phyloP scores from a whole-genome alignment of 2,797 vertebrate species.

The Gallinago stenura region DNA sequence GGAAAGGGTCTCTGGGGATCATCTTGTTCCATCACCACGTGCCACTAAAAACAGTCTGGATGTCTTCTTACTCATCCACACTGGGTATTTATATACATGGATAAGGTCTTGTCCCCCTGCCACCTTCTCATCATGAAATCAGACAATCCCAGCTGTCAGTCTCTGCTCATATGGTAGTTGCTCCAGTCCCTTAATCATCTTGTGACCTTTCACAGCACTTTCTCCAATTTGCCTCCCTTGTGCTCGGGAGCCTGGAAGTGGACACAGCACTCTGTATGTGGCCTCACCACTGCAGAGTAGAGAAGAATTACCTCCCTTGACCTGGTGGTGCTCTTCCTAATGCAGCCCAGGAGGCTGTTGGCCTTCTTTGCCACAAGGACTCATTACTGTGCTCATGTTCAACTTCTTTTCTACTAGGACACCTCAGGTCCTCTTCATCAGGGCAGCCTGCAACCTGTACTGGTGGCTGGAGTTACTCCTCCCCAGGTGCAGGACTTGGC shows the following conservation, averaged over 20 bases:
- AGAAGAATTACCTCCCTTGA: not conserved
- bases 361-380: not conserved
- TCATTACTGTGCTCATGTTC: not conserved
- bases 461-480: not conserved
- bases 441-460: not conserved
- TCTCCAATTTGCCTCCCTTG: not conserved
- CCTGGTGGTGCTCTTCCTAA: not conserved
- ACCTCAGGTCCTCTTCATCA: not conserved
- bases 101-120: not conserved
- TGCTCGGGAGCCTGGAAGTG: not conserved
- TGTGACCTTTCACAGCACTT: not conserved
- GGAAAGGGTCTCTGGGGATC: not conserved
- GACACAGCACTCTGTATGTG: not conserved
- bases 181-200: not conserved
- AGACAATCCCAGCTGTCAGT: not conserved
- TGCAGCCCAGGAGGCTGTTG: not conserved
- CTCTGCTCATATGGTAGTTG: not conserved
- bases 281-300: not conserved
- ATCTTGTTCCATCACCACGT: not conserved
- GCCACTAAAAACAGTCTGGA: not conserved
- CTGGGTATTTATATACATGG: not conserved
- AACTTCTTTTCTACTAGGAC: not conserved
- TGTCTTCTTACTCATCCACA: not conserved
- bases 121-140: not conserved
- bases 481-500: not conserved